Conservation (phyloP, 2,113 vertebrate genomes). For the Zonotrichia leucophrys region DNA sequence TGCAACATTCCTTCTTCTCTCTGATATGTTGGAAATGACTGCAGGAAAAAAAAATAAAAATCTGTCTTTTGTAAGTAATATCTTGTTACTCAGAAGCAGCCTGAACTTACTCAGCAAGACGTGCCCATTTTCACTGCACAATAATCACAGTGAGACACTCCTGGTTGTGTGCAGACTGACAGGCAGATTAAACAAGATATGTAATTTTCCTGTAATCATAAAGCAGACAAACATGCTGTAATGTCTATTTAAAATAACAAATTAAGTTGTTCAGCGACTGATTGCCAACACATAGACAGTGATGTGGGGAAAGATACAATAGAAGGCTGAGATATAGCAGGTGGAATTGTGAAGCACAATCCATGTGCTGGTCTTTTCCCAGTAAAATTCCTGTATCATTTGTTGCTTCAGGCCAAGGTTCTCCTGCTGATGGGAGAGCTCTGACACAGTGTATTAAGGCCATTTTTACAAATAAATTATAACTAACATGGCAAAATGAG, state of each 20-base stretch:
- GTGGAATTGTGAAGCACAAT: background rate
- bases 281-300: background rate
- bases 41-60: accelerated
- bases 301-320: background rate
- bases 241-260: background rate
- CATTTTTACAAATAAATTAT: background rate
- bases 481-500: background rate
- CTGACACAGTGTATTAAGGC: accelerated
- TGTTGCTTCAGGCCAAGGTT: background rate
- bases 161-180: background rate
- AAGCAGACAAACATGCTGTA: background rate
- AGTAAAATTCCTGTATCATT: background rate
- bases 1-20: background rate
- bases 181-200: background rate
- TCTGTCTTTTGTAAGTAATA: background rate
- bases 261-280: background rate
- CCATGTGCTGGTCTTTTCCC: no score
- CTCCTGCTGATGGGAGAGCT: background rate
- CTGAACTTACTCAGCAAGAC: background rate
- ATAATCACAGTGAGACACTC: background rate
- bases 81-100: background rate
- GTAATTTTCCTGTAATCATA: slow-evolving; percentile 2
- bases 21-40: background rate
- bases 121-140: background rate
- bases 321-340: background rate